Percentiles rank a stretch among this genome's conserved stretches.
These are phyloP conservation scores for Bombus superbus DNA, from an alignment of 1,140 invertebrate species.

Conservation along the genomic window DNA sequence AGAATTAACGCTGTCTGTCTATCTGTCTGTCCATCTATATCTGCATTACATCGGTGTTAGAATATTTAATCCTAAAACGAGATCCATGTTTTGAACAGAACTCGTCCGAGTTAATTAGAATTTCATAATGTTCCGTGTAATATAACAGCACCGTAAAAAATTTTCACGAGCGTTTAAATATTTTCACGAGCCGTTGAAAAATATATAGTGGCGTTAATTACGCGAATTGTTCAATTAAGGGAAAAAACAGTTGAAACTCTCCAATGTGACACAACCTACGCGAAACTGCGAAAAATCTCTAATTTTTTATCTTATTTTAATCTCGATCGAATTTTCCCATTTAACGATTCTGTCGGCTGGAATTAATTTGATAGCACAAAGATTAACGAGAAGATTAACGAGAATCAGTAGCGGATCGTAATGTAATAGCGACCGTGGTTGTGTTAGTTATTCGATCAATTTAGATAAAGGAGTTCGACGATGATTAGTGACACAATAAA, in stretches of 20 bases:
- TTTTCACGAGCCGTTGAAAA: no score
- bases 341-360: neutral
- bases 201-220: no score
- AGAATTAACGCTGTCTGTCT: no score
- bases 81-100: no score
- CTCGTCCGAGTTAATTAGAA: fast-evolving
- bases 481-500: slow-evolving; percentile 65
- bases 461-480: slow-evolving; percentile 13
- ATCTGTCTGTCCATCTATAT: no score
- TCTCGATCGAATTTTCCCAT: neutral
- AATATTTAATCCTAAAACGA: no score
- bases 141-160: no score
- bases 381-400: slow-evolving; percentile 20
- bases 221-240: no score
- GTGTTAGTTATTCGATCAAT: slow-evolving; percentile 39
- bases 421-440: slow-evolving; percentile 20
- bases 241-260: no score
- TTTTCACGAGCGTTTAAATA: no score
- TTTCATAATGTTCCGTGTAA: no score
- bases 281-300: no score
- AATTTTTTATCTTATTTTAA: neutral
- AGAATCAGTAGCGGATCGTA: slow-evolving; percentile 28
- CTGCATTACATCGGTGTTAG: fast-evolving
- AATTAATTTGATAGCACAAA: neutral
- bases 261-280: fast-evolving